Evolutionary conservation across 2,888 invertebrate species (phyloP), one percentile per base, ranked within the genome.

Genomic region (Nomada hirtipes): DNA sequence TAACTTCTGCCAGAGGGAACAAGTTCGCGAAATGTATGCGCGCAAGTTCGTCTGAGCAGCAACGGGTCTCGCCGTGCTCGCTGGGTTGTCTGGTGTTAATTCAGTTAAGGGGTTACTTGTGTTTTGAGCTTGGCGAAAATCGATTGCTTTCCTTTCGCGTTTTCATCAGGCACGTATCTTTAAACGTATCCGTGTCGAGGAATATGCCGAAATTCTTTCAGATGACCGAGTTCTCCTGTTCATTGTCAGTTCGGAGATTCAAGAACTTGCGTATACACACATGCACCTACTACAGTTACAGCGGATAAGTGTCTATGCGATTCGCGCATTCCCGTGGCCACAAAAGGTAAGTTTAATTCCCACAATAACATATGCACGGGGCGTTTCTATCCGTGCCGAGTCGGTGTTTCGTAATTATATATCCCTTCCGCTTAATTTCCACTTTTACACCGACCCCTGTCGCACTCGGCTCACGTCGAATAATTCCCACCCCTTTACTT

Each of bases 341-440:
- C 61, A 0, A 75, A 42, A 68, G 74, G 71, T 61, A 82, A 75
- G 71, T 79, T 82, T 82, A 79, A 82, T 82, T 75, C 67, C 65
- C 44, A 68, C 71, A 52, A 71, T 79, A 79, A 75, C 75, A 44
- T 63, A 82, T 74, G 65, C 79, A 52, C 42, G 20, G 13, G 36
- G 7, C 23, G 67, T 82, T 79, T 57, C 67, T 70, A 67, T 79
- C 60, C 42, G 68, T 29, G 52, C 29, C 7, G 63, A 13, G 44
- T 47, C 64, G 26, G 42, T n/a, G 52, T 26, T 64, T 65, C 53
- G 57, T 59, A 26, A 69, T 55, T 11, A 13, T 26, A 26, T 11
- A 57, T 42, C 50, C 42, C 23, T 76, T 69, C 29, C 57, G 61
- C 72, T 82, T 61, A 55, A 75, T 72, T 59, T 18, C 53, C 44